Evolutionary conservation across 2,797 vertebrate genomes (phyloP).

Genomic region (Enteromius trimaculatus): DNA sequence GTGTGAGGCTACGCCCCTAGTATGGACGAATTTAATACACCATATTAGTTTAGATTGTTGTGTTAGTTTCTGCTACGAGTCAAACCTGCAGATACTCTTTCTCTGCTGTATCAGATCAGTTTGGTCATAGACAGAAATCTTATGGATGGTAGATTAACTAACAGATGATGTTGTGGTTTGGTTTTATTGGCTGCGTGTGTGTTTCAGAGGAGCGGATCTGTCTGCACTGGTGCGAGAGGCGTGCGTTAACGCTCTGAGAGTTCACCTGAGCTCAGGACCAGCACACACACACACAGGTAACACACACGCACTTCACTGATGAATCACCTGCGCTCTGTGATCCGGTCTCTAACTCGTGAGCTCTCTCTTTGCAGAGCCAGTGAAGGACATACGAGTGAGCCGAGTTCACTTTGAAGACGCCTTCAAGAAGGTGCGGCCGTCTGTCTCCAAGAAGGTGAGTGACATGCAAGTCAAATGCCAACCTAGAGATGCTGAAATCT

Average conservation of each 20-base stretch:
- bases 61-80: background rate
- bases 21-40: too few relatives aligned
- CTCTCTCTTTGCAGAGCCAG: constrained; percentile 28
- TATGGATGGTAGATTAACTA: fast-evolving
- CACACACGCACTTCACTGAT: background rate
- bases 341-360: background rate
- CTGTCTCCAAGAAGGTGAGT: constrained; percentile 90
- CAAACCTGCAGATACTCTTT: background rate
- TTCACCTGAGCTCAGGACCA: constrained; percentile 73
- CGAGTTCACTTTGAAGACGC: constrained; percentile 88
- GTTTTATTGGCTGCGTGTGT: too few relatives aligned
- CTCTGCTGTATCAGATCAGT: too few relatives aligned
- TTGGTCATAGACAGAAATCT: background rate
- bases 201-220: constrained; percentile 89
- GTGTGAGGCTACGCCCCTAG: too few relatives aligned
- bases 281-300: constrained; percentile 65
- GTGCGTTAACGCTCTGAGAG: constrained; percentile 85
- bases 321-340: background rate
- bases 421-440: constrained; percentile 89
- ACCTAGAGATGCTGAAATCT: too few relatives aligned
- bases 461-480: background rate
- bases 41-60: background rate
- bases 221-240: constrained; percentile 92
- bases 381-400: constrained; percentile 80
- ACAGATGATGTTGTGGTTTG: too few relatives aligned